Evolutionary conservation across 2,888 invertebrate genomes (phyloP).

Genomic region (Caenorhabditis sp.): DNA sequence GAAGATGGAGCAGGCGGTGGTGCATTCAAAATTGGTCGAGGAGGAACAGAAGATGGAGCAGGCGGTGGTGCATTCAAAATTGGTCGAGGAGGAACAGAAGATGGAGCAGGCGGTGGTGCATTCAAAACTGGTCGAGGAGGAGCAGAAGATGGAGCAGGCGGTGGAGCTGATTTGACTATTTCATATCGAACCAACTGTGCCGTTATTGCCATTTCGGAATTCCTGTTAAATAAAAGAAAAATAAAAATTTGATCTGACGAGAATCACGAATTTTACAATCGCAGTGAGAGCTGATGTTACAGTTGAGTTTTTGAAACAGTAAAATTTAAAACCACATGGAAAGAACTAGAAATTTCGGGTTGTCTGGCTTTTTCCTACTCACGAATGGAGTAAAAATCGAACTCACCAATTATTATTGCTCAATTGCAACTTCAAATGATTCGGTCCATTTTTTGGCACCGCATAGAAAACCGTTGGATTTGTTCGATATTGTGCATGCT

Average conservation of each 20-base stretch:
- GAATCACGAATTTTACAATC: too few species aligned
- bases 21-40: neutral
- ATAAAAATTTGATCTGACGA: too few species aligned
- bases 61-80: too few species aligned
- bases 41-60: too few species aligned
- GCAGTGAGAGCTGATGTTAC: too few species aligned
- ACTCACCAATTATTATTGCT: conserved; percentile 3
- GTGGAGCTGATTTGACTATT: neutral
- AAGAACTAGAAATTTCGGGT: too few species aligned
- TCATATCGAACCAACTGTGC: conserved; percentile 2
- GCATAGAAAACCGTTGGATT: conserved; percentile 2
- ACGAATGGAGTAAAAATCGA: neutral
- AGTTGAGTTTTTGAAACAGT: too few species aligned
- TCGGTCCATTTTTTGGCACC: neutral
- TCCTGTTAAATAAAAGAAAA: neutral
- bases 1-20: too few species aligned
- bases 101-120: neutral
- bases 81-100: too few species aligned
- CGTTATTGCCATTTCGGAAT: neutral
- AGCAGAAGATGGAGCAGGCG: neutral
- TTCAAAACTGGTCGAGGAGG: too few species aligned
- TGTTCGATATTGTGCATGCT: neutral
- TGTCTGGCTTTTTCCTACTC: neutral
- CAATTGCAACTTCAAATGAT: neutral
- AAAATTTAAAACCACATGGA: too few species aligned